Percentiles rank a stretch among this genome's conserved stretches.
phyloP scores from a whole-genome alignment of 2,797 vertebrate species.

The Ceryle rudis region DNA sequence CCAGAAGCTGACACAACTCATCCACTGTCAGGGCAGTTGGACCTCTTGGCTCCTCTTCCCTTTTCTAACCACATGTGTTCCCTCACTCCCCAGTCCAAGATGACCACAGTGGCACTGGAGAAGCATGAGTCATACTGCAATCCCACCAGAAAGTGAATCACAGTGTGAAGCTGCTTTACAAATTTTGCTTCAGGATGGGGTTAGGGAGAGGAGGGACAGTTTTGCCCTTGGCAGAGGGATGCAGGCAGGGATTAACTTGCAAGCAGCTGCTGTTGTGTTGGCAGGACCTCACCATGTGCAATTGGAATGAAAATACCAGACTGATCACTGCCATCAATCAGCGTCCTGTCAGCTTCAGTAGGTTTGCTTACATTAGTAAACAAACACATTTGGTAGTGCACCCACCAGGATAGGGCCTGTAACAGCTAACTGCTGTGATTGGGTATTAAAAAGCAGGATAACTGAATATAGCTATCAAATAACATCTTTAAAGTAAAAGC shows the following conservation, averaged over 20 bases:
- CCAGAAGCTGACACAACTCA: not conserved
- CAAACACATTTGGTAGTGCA: accelerated
- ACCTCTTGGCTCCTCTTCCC: not conserved
- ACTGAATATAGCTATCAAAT: not conserved
- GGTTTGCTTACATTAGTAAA: not conserved
- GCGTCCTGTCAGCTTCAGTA: not conserved
- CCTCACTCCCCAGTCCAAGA: not conserved
- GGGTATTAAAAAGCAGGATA: not conserved
- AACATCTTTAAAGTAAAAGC: not conserved
- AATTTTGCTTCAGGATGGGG: not conserved
- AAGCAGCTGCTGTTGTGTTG: not conserved
- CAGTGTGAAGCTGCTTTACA: accelerated
- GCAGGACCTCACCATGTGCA: not conserved
- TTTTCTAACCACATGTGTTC: not conserved
- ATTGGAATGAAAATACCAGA: not conserved
- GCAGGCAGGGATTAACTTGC: not conserved
- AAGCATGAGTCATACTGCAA: not conserved
- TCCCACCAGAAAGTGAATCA: not conserved
- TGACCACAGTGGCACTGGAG: not conserved
- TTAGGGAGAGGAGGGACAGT: not conserved
- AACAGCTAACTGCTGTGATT: not conserved
- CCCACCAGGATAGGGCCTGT: not conserved
- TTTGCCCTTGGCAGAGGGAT: not conserved
- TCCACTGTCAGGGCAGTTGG: not conserved
- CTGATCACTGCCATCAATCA: not conserved